phyloP scores from a whole-genome alignment of 2,888 invertebrate genomes.

The Operophtera brumata region DNA sequence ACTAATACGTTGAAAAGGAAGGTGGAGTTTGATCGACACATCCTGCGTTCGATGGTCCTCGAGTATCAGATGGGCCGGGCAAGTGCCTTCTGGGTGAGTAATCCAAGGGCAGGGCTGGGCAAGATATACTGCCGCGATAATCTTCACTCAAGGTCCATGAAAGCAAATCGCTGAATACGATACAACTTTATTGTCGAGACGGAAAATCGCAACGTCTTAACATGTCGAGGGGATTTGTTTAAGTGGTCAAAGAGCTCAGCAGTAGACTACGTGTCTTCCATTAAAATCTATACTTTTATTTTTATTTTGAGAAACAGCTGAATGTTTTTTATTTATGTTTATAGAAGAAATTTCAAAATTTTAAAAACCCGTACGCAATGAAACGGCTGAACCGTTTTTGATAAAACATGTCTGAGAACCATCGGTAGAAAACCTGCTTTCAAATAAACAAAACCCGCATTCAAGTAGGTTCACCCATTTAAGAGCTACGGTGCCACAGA shows the following conservation, averaged over 20 bases:
- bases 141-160: conserved; percentile 55
- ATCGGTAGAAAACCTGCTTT: no score
- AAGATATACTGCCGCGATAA: conserved; percentile 61
- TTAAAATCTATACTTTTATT: no score
- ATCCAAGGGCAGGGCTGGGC: conserved; percentile 48
- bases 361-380: no score
- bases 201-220: conserved; percentile 12
- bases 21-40: conserved; percentile 39
- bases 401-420: no score
- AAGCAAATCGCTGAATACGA: conserved; percentile 56
- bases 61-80: conserved; percentile 40
- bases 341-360: no score
- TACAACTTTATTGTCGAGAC: conserved; percentile 39
- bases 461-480: no score
- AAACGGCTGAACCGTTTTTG: no score
- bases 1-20: conserved; percentile 19
- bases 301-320: no score
- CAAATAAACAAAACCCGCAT: no score
- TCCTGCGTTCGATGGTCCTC: conserved; percentile 43
- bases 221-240: conserved; percentile 13
- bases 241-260: not conserved
- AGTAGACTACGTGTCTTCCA: no score
- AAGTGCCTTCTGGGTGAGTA: conserved; percentile 49
- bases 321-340: no score
- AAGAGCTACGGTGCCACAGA: no score